Conservation (phyloP, 1,140 invertebrate species). For the Hylaeus anthracinus region DNA sequence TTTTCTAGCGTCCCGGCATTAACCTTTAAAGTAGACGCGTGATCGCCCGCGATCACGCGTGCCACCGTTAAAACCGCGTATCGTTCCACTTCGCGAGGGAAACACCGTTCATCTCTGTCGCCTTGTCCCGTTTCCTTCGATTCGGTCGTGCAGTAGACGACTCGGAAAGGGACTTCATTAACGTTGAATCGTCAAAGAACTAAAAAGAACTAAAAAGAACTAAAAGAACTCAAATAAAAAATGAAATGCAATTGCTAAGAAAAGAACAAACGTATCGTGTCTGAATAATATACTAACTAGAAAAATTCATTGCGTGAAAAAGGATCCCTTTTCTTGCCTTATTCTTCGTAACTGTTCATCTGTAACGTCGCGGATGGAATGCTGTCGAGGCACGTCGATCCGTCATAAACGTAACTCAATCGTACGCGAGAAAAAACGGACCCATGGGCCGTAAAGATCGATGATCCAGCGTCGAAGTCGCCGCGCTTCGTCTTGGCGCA, state of each 20-base stretch:
- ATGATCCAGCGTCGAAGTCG: slow-evolving; percentile 55
- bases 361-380: background rate
- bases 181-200: too few species aligned
- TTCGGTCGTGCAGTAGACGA: background rate
- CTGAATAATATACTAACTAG: too few species aligned
- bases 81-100: slow-evolving; percentile 24
- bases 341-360: too few species aligned
- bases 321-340: too few species aligned
- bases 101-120: background rate
- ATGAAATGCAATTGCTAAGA: too few species aligned
- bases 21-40: slow-evolving; percentile 55
- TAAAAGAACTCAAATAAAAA: too few species aligned
- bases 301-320: too few species aligned
- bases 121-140: slow-evolving; percentile 29
- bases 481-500: slow-evolving; percentile 54
- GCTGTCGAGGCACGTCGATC: slow-evolving; percentile 26
- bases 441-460: slow-evolving; percentile 57
- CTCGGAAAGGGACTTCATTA: too few species aligned
- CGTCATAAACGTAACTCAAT: slow-evolving; percentile 54
- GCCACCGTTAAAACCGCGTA: slow-evolving; percentile 44
- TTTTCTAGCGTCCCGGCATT: slow-evolving; percentile 51
- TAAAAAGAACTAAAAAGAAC: too few species aligned
- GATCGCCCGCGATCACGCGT: slow-evolving; percentile 61
- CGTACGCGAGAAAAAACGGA: slow-evolving; percentile 49
- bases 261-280: too few species aligned